Percentiles rank a stretch among this genome's conserved stretches.
phyloP scores from a whole-genome alignment of 2,888 invertebrate genomes.

The Protula sp. region DNA sequence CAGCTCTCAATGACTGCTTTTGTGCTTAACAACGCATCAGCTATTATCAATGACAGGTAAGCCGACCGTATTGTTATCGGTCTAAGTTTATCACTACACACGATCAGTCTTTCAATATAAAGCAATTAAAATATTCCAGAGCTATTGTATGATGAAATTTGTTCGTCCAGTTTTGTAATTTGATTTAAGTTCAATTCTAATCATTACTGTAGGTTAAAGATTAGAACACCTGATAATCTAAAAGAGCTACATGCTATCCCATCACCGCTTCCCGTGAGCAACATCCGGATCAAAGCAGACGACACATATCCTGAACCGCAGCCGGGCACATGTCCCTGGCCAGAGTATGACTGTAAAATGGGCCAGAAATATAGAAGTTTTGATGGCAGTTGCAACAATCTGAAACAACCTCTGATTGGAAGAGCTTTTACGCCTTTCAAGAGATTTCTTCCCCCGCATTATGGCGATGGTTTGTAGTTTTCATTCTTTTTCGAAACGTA shows the following conservation, averaged over 20 bases:
- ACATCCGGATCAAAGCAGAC: constrained; percentile 4
- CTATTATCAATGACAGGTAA: not conserved
- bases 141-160: too few relatives aligned
- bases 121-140: too few relatives aligned
- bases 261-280: constrained; percentile 8
- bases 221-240: too few relatives aligned
- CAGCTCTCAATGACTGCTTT: constrained; percentile 12
- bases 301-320: constrained; percentile 6
- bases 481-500: too few relatives aligned
- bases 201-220: too few relatives aligned
- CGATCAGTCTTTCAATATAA: too few relatives aligned
- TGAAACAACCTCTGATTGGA: constrained; percentile 10
- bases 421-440: constrained; percentile 14
- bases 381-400: constrained; percentile 18
- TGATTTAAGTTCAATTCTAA: too few relatives aligned
- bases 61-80: too few relatives aligned
- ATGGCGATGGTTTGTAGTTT: constrained; percentile 13
- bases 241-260: not conserved
- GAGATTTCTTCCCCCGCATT: constrained; percentile 7
- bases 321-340: constrained; percentile 13
- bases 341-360: constrained; percentile 1
- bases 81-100: too few relatives aligned
- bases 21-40: constrained; percentile 9
- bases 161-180: too few relatives aligned
- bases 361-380: constrained; percentile 3